Evolutionary conservation across 2,113 vertebrate genomes (phyloP), one percentile per base, ranked within the genome.

Genomic region (Saimiri boliviensis): DNA sequence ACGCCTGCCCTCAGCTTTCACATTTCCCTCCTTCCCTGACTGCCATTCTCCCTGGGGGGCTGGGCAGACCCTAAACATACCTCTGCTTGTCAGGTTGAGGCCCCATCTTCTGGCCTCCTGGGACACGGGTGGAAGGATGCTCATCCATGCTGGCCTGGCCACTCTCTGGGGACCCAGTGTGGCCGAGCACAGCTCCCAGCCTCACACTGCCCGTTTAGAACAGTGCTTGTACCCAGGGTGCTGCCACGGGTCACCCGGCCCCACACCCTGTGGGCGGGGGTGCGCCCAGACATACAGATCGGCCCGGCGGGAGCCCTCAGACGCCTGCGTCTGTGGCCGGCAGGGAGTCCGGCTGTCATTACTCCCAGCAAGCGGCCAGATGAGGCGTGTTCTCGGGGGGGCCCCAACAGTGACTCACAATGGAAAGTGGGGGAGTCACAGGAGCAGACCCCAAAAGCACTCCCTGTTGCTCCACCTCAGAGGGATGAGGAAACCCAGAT

Each of bases 1-100:
- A 52, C 16, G 5, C 52, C 94, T 3, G 3, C 52, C 80, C 49
- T 4, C 37, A 23, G 9, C 3, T 0, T 86, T 0, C n/a, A 32
- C 25, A 4, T 47, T 32, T 11, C 27, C 14, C 0, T 0, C 17
- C 47, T 45, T 16, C 23, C 49, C 49, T 19, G 58, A 42, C 52
- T 52, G 52, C 16, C 16, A 16, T 52, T 52, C 49, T 52, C 17
- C 5, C 52, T 17, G 52, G 5, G 16, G 16, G 52, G 16, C 16
- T 52, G 52, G 52, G 52, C 52, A 17, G 5, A 52, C 52, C 52
- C 52, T 19, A 52, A 17, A 52, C 52, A 52, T 17, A 52, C 49
- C 49, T 52, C 49, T 13, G 3, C 49, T 52, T 16, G 4, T 52
- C 13, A 16, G 49, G 49, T 16, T 17, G 49, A 52, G 49, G 49